phyloP scores from a whole-genome alignment of 1,140 invertebrate genomes.

The Trichonephila inaurata region DNA sequence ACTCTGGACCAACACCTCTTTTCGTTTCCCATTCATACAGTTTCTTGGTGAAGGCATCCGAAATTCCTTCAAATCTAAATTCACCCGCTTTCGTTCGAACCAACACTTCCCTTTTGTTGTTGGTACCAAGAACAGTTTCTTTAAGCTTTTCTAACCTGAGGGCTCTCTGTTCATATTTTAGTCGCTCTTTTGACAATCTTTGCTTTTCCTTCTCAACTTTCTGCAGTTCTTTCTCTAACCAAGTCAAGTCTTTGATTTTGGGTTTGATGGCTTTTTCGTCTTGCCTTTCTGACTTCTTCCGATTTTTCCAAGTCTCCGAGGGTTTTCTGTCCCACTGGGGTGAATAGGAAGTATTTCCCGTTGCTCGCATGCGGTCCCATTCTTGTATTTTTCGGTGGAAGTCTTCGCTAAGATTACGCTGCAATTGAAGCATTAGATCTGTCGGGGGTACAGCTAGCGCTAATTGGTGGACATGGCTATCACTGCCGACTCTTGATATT shows the following conservation, averaged over 20 bases:
- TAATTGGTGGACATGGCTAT: conserved; percentile 62
- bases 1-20: conserved; percentile 88
- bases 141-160: conserved; percentile 85
- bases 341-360: conserved; percentile 57
- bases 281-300: conserved; percentile 40
- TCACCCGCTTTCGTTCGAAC: conserved; percentile 90
- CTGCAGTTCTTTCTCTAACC: conserved; percentile 84
- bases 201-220: conserved; percentile 85
- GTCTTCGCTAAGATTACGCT: conserved; percentile 86
- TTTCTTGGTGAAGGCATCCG: conserved; percentile 92
- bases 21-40: conserved; percentile 95
- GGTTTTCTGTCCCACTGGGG: conserved; percentile 76
- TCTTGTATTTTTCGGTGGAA: conserved; percentile 88
- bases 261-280: conserved; percentile 57
- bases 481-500: conserved; percentile 58
- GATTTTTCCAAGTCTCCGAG: background rate
- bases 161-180: conserved; percentile 85
- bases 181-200: conserved; percentile 83
- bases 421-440: conserved; percentile 82
- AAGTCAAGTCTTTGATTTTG: conserved; percentile 82
- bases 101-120: conserved; percentile 86
- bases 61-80: conserved; percentile 91
- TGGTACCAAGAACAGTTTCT: conserved; percentile 83
- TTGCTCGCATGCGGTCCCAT: conserved; percentile 83
- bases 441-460: background rate